phyloP scores from a whole-genome alignment of 92 coral and sea anemone species.

The Paramuricea clavata region DNA sequence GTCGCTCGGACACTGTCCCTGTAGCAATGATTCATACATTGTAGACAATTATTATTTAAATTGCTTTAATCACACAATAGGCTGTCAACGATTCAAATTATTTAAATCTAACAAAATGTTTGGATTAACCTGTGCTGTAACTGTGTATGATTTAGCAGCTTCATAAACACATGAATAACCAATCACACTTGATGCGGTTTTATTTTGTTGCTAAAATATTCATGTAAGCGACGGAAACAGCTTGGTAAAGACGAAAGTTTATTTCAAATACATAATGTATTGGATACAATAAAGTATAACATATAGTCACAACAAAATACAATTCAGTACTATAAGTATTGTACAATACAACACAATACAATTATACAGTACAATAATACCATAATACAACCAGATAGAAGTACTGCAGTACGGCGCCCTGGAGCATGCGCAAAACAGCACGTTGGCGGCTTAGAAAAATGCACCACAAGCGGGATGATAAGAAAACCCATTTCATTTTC shows the following conservation, averaged over 20 bases:
- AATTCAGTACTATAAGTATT: background rate
- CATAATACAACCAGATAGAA: too few relatives aligned
- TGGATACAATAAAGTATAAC: too few relatives aligned
- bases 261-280: too few relatives aligned
- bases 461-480: too few relatives aligned
- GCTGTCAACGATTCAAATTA: background rate
- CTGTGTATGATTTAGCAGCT: background rate
- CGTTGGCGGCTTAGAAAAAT: too few relatives aligned
- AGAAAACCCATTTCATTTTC: too few relatives aligned
- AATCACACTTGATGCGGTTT: constrained; percentile 15
- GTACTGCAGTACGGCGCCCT: too few relatives aligned
- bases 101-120: background rate
- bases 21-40: constrained; percentile 9
- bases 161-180: background rate
- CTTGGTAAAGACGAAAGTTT: background rate
- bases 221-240: background rate
- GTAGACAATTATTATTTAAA: background rate
- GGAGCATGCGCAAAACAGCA: too few relatives aligned
- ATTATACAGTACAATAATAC: too few relatives aligned
- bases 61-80: background rate
- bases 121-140: background rate
- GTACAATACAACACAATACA: background rate
- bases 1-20: background rate
- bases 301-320: too few relatives aligned
- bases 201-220: background rate